phyloP scores from a whole-genome alignment of 2,797 vertebrate species.

The Enteromius radiatus region DNA sequence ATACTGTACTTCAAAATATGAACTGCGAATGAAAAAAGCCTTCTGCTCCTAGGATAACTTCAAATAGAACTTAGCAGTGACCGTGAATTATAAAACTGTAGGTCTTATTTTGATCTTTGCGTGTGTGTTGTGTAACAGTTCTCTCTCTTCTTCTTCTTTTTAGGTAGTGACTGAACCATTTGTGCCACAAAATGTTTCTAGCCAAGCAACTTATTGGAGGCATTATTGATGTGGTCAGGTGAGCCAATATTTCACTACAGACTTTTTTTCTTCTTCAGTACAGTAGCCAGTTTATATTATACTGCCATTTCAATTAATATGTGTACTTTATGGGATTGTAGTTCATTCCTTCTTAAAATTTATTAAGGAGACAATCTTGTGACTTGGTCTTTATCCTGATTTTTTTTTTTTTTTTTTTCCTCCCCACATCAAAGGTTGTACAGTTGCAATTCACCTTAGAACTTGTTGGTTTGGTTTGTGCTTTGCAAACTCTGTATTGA shows the following conservation, averaged over 20 bases:
- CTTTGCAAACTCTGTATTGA: background rate
- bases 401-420: background rate
- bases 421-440: background rate
- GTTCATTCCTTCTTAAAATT: background rate
- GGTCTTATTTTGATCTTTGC: background rate
- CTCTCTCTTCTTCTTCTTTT: background rate
- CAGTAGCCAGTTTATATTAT: background rate
- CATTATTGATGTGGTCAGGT: slow-evolving; percentile 76
- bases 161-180: slow-evolving; percentile 22
- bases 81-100: background rate
- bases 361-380: background rate
- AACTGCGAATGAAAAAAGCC: background rate
- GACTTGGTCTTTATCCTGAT: background rate
- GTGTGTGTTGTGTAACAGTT: background rate
- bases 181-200: slow-evolving; percentile 67
- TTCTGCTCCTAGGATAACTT: background rate
- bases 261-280: background rate
- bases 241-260: slow-evolving; percentile 48
- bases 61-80: background rate
- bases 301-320: background rate
- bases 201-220: slow-evolving; percentile 67
- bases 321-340: background rate
- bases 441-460: background rate
- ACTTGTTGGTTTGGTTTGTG: background rate
- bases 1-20: background rate